phyloP scores from a whole-genome alignment of 37 sponge, comb jelly and placozoan genomes.

The Hexactinellida sp. region DNA sequence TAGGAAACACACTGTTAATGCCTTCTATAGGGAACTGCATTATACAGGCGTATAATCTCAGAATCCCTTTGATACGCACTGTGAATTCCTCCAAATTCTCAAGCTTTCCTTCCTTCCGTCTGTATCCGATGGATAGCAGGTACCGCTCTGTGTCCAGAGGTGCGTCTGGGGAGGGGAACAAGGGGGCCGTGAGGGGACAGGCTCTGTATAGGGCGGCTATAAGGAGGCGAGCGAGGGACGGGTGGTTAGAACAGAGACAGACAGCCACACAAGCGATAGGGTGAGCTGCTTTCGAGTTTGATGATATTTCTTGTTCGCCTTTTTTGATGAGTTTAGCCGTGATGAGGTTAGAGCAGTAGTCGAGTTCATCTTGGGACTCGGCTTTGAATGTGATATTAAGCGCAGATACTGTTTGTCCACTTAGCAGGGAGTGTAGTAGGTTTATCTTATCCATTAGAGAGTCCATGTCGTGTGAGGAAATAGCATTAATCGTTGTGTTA shows the following conservation, averaged over 20 bases:
- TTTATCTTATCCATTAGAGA: background rate
- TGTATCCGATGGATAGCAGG: background rate
- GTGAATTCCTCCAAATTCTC: background rate
- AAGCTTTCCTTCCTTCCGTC: background rate
- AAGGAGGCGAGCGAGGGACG: background rate
- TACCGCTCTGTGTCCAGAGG: background rate
- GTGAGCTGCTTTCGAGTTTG: background rate
- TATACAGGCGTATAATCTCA: background rate
- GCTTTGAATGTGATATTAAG: background rate
- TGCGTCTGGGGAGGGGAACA: background rate
- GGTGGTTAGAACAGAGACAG: background rate
- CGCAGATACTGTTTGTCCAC: background rate
- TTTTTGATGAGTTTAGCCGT: background rate
- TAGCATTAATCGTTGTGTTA: background rate
- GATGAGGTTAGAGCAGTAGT: background rate
- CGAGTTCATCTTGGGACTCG: background rate
- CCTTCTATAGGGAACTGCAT: conserved; percentile 8
- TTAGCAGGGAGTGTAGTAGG: background rate
- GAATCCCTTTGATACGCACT: background rate
- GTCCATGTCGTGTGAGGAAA: background rate
- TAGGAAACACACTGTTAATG: background rate
- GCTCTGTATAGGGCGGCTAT: background rate
- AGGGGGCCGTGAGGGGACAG: background rate
- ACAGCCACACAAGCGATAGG: background rate
- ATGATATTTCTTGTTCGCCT: background rate